phyloP scores from a whole-genome alignment of 2,113 vertebrate species.

The Bubo blakistoni region DNA sequence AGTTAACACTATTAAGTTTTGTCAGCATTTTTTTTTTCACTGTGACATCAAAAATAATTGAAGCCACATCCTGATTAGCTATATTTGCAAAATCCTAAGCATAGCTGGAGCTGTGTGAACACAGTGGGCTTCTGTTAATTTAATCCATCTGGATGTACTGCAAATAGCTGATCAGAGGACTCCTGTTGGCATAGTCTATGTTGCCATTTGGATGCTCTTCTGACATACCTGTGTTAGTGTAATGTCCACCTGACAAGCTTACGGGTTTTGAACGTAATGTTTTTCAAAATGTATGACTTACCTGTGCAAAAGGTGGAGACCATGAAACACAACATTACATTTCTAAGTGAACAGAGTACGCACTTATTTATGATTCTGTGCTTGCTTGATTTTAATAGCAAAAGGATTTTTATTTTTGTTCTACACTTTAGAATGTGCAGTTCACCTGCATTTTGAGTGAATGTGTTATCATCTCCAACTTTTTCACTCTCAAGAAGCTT shows the following conservation, averaged over 20 bases:
- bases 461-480: neutral
- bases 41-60: neutral
- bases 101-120: neutral
- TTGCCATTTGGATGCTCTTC: neutral
- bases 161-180: neutral
- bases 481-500: neutral
- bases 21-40: neutral
- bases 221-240: neutral
- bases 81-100: neutral
- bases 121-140: neutral
- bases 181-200: neutral
- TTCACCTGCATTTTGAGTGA: neutral
- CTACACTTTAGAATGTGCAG: neutral
- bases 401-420: neutral
- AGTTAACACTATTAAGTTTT: neutral
- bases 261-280: neutral
- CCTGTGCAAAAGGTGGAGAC: neutral
- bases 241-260: neutral
- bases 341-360: neutral
- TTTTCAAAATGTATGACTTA: neutral
- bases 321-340: neutral
- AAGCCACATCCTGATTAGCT: neutral
- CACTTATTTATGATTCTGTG: neutral
- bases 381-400: neutral
- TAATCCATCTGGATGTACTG: neutral